These are phyloP conservation scores for Drosophila ambigua DNA, from an alignment of 1,140 invertebrate species.

Conservation along the genomic window DNA sequence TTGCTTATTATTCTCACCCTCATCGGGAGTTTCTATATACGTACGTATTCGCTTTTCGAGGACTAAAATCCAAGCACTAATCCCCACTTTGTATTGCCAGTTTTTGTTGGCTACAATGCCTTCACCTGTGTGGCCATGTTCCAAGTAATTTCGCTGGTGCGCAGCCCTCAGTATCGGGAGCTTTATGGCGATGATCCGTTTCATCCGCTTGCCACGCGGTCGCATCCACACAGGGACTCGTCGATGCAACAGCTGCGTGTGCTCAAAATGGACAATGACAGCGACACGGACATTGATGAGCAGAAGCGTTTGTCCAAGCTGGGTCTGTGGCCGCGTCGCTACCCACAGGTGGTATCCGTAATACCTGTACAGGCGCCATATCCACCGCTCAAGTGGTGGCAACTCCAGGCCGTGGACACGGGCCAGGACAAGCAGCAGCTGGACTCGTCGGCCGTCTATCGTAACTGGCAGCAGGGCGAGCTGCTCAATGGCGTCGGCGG, in stretches of 20 bases:
- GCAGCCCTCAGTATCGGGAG: constrained; percentile 58
- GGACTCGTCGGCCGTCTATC: constrained; percentile 47
- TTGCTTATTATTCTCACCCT: constrained; percentile 66
- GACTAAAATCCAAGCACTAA: neutral
- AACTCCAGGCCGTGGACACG: constrained; percentile 54
- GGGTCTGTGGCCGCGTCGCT: constrained; percentile 54
- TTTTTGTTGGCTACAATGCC: constrained; percentile 74
- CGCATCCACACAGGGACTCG: neutral
- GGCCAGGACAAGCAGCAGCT: constrained; percentile 31
- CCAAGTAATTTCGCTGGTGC: constrained; percentile 68
- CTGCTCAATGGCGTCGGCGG: constrained; percentile 55
- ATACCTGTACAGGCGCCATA: constrained; percentile 48
- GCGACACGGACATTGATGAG: constrained; percentile 65
- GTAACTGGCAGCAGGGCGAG: constrained; percentile 62
- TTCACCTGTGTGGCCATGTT: constrained; percentile 71
- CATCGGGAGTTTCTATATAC: constrained; percentile 64
- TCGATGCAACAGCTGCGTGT: constrained; percentile 43
- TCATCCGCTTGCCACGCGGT: constrained; percentile 36
- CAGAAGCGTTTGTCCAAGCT: constrained; percentile 64
- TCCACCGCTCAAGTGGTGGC: constrained; percentile 66
- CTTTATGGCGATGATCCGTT: constrained; percentile 82
- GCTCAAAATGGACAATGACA: constrained; percentile 44
- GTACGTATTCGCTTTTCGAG: constrained; percentile 39
- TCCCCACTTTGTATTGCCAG: constrained; percentile 10
- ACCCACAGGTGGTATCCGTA: constrained; percentile 64